phyloP scores from a whole-genome alignment of 1,140 invertebrate species.

The Pygmarrhopalites habei region DNA sequence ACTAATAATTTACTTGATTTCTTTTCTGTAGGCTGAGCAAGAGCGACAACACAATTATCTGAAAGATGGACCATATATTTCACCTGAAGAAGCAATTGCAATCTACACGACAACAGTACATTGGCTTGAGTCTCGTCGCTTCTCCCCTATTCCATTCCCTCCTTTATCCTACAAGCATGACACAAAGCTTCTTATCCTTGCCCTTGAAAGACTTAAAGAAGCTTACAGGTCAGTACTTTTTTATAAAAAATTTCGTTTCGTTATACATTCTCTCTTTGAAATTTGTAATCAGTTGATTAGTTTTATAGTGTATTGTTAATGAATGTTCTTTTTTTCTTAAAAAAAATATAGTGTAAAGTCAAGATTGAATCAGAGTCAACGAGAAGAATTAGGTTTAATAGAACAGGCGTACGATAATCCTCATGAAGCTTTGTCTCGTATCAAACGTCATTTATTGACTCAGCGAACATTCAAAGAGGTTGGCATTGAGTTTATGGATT shows the following conservation, averaged over 20 bases:
- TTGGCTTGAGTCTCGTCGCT: conserved; percentile 95
- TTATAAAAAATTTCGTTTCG: too few species aligned
- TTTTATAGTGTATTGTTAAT: too few species aligned
- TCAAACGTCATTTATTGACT: conserved; percentile 97
- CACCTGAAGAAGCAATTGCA: conserved; percentile 97
- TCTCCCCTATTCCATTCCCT: conserved; percentile 98
- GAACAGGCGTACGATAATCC: conserved; percentile 99
- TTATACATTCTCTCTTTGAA: too few species aligned
- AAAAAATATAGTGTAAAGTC: conserved; percentile 95
- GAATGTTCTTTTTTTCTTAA: conserved; percentile 28
- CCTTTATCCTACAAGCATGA: conserved; percentile 99
- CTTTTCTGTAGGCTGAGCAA: conserved; percentile 67
- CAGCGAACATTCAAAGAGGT: conserved; percentile 98
- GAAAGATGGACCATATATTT: conserved; percentile 99
- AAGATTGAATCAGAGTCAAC: conserved; percentile 94
- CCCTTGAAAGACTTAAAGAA: conserved; percentile 94
- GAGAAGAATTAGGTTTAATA: conserved; percentile 96
- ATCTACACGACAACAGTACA: conserved; percentile 99
- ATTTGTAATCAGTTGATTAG: too few species aligned
- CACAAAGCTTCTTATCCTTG: conserved; percentile 94
- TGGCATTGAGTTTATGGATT: conserved; percentile 99
- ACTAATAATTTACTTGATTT: conserved; percentile 5
- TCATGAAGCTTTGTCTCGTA: conserved; percentile 95
- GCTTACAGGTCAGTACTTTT: conserved; percentile 63
- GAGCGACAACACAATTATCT: conserved; percentile 98